Conservation (phyloP, 2,113 vertebrate species). For the Patagioenas fasciata region DNA sequence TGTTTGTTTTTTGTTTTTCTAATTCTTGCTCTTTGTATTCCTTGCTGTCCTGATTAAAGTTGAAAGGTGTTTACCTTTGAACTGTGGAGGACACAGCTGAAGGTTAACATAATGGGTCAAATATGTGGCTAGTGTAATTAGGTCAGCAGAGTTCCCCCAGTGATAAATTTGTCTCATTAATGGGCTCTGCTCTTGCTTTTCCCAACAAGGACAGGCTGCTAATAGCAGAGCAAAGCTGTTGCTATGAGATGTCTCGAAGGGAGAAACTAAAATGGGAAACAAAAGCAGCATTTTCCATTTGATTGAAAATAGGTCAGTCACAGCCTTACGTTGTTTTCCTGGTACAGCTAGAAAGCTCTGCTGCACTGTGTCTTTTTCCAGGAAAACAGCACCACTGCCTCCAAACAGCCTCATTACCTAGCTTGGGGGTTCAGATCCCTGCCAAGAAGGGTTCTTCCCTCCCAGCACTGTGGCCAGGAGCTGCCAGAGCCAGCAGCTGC, state of each 20-base stretch:
- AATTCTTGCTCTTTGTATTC: not conserved
- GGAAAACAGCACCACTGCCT: not conserved
- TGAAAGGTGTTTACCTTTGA: conserved; percentile 3
- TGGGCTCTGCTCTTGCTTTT: not conserved
- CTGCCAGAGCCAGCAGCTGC: not conserved
- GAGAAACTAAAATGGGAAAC: conserved; percentile 41
- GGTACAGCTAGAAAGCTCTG: not conserved
- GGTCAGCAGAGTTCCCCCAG: not conserved
- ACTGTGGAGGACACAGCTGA: not conserved
- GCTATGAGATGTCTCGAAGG: conserved; percentile 20
- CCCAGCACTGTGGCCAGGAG: not conserved
- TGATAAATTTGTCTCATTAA: conserved; percentile 19
- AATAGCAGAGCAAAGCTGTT: conserved; percentile 18
- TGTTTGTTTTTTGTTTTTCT: not conserved
- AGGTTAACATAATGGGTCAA: not conserved
- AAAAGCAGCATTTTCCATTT: conserved; percentile 11
- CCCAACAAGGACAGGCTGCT: conserved; percentile 2
- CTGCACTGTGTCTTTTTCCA: not conserved
- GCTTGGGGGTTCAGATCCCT: not conserved
- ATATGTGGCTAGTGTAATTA: not conserved
- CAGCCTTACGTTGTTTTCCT: not conserved
- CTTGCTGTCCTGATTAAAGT: not conserved
- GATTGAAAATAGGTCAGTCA: conserved; percentile 29
- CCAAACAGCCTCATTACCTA: not conserved
- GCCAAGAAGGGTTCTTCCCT: not conserved